phyloP scores from a whole-genome alignment of 2,888 invertebrate genomes.

The Pseudanteris insignis region DNA sequence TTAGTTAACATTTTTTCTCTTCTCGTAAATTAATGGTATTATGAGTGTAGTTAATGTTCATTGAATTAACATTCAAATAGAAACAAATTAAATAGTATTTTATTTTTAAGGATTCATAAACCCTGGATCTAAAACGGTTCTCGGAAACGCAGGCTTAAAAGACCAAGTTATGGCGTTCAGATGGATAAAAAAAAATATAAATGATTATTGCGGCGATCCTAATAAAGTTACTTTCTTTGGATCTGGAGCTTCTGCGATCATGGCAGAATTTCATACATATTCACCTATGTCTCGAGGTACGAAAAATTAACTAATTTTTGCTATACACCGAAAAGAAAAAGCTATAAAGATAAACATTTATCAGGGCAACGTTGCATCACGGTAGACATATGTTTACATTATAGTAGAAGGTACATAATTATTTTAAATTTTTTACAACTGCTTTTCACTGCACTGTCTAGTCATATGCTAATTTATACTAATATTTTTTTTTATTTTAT shows the following conservation, averaged over 20 bases:
- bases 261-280: constrained; percentile 55
- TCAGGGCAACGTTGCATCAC: not conserved
- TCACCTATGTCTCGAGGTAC: constrained; percentile 59
- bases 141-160: constrained; percentile 58
- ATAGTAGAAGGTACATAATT: no score
- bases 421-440: no score
- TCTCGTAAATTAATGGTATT: no score
- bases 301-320: not conserved
- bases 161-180: constrained; percentile 57
- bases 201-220: constrained; percentile 55
- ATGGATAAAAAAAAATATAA: constrained; percentile 58
- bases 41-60: no score
- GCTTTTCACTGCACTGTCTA: no score
- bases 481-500: no score
- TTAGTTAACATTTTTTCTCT: no score
- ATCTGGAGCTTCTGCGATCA: constrained; percentile 49
- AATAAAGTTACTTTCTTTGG: constrained; percentile 56
- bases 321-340: no score
- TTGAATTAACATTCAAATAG: no score
- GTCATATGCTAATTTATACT: no score
- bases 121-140: constrained; percentile 53
- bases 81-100: no score
- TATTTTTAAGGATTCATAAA: constrained; percentile 53
- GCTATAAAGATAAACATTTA: not conserved
- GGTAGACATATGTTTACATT: no score